Evolutionary conservation across 2,113 vertebrate genomes (phyloP), one percentile per base, ranked within the genome.

Genomic region (Irena cyanogastra): DNA sequence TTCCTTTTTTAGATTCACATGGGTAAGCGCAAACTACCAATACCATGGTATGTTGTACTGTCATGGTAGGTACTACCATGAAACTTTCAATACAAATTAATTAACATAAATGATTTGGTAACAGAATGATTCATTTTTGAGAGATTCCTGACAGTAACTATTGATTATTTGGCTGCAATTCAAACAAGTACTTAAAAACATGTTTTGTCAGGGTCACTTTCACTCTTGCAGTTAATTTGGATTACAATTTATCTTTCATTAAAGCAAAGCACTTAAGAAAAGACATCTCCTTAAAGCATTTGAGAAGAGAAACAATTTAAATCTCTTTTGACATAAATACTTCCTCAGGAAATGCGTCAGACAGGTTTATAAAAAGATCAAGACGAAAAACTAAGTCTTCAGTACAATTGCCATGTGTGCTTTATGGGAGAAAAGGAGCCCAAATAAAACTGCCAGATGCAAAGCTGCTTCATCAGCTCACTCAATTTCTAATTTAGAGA

Each of bases 341-440:
- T 95, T 96, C 78, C 81, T 89, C 60, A 61, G 87, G 77, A 97
- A 97, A 97, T 91, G 81, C 54, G 42, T 87, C 42, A 11, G 47
- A 83, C 47, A 57, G 17, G 33, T 72, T 92, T 84, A 57, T 91
- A 90, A 94, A 82, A 97, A 89, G 44, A 68, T 57, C n/a, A 75
- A 87, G 92, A 81, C 4, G 24, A 74, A 86, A 88, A 91, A 76
- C 54, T 52, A 83, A 57, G 54, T 89, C 66, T 80, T 89, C 63
- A 45, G 44, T 91, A n/a, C 87, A 76, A 76, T 23, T 2, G 0
- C 50, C 41, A 53, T n/a, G 20, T 76, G 47, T 33, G 35, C 7
- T 78, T 92, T 75, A 88, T 64, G 72, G 83, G 21, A n/a, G 81
- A 93, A 86, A 83, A 60, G 57, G 42, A 82, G 13, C 42, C 66